These are phyloP conservation scores for Caloenas nicobarica DNA, from an alignment of 2,113 vertebrate species.

Conservation along the genomic window DNA sequence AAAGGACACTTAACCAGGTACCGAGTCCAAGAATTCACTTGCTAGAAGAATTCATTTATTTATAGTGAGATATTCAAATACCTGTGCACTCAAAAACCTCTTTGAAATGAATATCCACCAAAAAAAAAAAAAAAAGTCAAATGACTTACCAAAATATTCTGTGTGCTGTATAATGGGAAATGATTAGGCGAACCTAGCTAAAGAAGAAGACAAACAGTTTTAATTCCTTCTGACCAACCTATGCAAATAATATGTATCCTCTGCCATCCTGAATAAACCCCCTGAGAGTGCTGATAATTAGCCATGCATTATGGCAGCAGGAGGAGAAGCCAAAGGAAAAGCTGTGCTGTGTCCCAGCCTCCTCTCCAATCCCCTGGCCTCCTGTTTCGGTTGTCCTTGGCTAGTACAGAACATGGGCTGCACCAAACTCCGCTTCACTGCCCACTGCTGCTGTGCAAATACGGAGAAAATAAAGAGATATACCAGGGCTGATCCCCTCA, in stretches of 20 bases:
- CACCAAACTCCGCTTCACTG: not conserved
- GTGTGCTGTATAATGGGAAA: not conserved
- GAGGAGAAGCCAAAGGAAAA: not conserved
- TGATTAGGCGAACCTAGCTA: not conserved
- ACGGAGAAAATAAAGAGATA: not conserved
- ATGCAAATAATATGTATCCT: constrained; percentile 30
- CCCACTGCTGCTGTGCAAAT: not conserved
- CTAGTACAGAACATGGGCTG: not conserved
- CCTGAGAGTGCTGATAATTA: not conserved
- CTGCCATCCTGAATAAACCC: not conserved
- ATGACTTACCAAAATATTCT: not conserved
- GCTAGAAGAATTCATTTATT: not conserved
- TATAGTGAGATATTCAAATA: not conserved
- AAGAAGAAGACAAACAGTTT: constrained; percentile 32
- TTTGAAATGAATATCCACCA: not conserved
- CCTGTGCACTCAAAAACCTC: not conserved
- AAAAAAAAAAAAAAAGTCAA: not conserved
- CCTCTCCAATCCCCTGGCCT: not conserved
- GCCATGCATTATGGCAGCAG: not conserved
- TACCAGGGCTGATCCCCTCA: too few species aligned
- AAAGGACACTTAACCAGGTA: not conserved
- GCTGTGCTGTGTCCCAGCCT: not conserved
- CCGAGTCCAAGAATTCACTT: not conserved
- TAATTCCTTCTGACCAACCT: constrained; percentile 40
- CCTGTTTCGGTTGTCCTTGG: not conserved